Evolutionary conservation across 2,113 vertebrate genomes (phyloP).

Genomic region (Penelope pileata): DNA sequence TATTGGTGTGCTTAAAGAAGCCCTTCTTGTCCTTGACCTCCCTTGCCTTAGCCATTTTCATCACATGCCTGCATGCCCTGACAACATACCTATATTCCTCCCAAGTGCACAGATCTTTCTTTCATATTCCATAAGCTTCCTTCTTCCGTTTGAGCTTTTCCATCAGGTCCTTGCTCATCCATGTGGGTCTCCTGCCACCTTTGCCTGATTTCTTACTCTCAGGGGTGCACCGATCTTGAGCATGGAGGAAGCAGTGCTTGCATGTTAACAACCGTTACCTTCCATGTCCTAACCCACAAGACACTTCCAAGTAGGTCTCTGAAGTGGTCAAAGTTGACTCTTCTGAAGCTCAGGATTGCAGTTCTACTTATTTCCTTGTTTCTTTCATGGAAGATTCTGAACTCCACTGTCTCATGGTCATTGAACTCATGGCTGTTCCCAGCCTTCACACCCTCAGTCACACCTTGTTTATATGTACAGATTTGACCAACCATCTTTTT

Average conservation of each 20-base stretch:
- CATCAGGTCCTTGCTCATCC: neutral
- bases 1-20: neutral
- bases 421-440: too few species aligned
- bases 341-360: too few species aligned
- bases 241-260: too few species aligned
- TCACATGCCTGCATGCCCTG: neutral
- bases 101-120: neutral
- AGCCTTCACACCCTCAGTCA: neutral
- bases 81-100: neutral
- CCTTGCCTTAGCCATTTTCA: neutral
- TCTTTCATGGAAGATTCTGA: neutral
- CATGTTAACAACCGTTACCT: too few species aligned
- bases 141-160: neutral
- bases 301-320: too few species aligned
- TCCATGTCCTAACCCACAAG: too few species aligned
- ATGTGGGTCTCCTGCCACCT: too few species aligned
- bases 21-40: neutral
- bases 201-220: too few species aligned
- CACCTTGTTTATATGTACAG: neutral
- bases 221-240: too few species aligned
- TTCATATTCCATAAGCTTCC: too few species aligned
- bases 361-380: too few species aligned
- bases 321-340: too few species aligned
- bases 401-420: neutral
- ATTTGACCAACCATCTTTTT: rapidly evolving